Percentiles rank a stretch among this genome's conserved stretches.
phyloP scores from a whole-genome alignment of 2,888 invertebrate species.

The Dromius quadrimaculatus region DNA sequence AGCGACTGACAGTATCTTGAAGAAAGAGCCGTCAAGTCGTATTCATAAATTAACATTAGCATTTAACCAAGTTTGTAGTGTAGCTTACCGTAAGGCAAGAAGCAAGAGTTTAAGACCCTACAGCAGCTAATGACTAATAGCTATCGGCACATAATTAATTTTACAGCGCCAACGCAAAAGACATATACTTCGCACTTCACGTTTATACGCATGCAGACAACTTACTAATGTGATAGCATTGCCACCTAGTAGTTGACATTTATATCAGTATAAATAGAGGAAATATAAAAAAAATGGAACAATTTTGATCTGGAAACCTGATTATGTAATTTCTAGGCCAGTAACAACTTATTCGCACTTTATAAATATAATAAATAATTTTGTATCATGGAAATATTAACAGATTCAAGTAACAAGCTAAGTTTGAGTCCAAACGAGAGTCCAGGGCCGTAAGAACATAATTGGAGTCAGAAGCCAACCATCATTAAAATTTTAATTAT shows the following conservation, averaged over 20 bases:
- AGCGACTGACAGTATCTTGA: slow-evolving; percentile 14
- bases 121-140: slow-evolving; percentile 42
- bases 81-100: slow-evolving; percentile 9
- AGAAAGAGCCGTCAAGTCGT: slow-evolving; percentile 33
- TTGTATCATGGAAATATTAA: too few species aligned
- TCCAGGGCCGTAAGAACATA: too few species aligned
- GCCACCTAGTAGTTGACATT: neutral
- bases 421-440: too few species aligned
- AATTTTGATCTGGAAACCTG: slow-evolving; percentile 55
- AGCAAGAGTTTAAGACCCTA: slow-evolving; percentile 8
- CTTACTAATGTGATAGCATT: neutral
- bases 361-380: too few species aligned
- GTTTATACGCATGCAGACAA: neutral
- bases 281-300: slow-evolving; percentile 28
- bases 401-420: too few species aligned
- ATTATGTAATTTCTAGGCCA: slow-evolving; percentile 57
- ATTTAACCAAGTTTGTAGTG: slow-evolving; percentile 26
- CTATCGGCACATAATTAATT: slow-evolving; percentile 48
- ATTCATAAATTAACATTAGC: slow-evolving; percentile 41
- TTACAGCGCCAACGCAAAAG: slow-evolving; percentile 33
- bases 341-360: slow-evolving; percentile 46
- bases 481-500: too few species aligned
- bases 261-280: neutral
- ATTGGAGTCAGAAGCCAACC: too few species aligned
- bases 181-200: neutral